phyloP scores from a whole-genome alignment of 2,888 invertebrate species.

The Leptinotarsa rubiginosa region DNA sequence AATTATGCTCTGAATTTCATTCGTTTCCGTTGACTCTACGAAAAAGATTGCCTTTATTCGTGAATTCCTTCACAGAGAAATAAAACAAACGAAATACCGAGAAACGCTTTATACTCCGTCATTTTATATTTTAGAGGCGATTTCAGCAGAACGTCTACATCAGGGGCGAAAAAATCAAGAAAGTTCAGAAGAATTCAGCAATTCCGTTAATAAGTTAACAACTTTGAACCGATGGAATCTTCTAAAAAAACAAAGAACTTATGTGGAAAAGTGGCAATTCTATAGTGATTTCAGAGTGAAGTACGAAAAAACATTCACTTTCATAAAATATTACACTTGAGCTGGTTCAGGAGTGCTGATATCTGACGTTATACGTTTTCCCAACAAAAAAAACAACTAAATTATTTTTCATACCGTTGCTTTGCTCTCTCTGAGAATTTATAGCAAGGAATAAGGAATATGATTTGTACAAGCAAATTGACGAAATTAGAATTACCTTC shows the following conservation, averaged over 20 bases:
- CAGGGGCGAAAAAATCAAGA: not conserved
- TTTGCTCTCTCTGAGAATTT: no score
- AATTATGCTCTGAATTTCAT: constrained; percentile 11
- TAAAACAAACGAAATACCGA: constrained; percentile 8
- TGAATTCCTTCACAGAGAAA: constrained; percentile 4
- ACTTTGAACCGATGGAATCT: not conserved
- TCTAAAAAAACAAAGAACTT: not conserved
- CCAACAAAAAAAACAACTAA: no score
- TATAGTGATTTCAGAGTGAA: not conserved
- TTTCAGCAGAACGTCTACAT: not conserved
- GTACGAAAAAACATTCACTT: not conserved
- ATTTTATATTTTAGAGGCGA: constrained; percentile 4
- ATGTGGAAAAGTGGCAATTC: no score
- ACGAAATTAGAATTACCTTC: no score
- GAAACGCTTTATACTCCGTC: constrained; percentile 11
- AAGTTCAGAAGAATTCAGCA: not conserved
- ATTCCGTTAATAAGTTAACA: not conserved
- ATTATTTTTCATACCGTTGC: no score
- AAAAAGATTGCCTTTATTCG: constrained; percentile 11
- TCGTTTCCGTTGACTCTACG: not conserved
- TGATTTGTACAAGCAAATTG: no score
- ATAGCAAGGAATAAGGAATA: no score
- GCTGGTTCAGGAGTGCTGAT: no score
- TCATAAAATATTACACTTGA: no score
- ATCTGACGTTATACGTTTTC: no score